Evolutionary conservation across 2,797 vertebrate genomes (phyloP), one percentile per base, ranked within the genome.

Genomic region (Simalia tracyae): DNA sequence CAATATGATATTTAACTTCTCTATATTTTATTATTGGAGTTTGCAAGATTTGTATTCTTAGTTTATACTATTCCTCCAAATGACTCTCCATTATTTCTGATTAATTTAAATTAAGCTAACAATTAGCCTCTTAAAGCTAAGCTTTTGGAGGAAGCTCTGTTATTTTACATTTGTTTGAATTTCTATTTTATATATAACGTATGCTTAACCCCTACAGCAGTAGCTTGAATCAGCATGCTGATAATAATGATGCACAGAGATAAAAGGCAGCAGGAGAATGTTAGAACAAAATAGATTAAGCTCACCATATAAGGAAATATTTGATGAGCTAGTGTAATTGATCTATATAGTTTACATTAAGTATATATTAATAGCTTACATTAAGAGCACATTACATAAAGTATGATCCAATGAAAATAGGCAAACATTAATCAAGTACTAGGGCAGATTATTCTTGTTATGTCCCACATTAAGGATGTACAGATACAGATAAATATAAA

Each of bases 231-330:
- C 92, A 60, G 31, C 90, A 63, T 86, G 57, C 85, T 96, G 64
- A 31, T 96, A 96, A 97, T 96, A 94, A 96, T 97, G 96, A 96
- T 89, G 31, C 93, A 96, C 96, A 94, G 92, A 97, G 95, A 96
- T 93, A 94, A 96, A 90, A 94, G 89, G 91, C 22, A 64, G 88
- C 85, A 95, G 56, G 90, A 91, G 91, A 95, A 63, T 12, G 89
- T 89, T 95, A 90, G 54, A 93, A 94, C 63, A 87, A 95, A 93
- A 89, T 89, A 24, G 85, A 96, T 95, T 95, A 96, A 91, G 60
- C 89, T 91, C 93, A 26, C 68, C 90, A 9, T 88, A 31, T 86
- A 90, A 91, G 42, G 87, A 94, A 50, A 91, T 84, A 19, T 46
- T 72, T 24, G 76, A 95, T 94, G 89, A 89, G 11, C 84, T 95